Percentiles rank a stretch among this genome's conserved stretches.
These are phyloP conservation scores for Listrodromus nycthemerus DNA, from an alignment of 2,888 invertebrate species.

Conservation along the genomic window DNA sequence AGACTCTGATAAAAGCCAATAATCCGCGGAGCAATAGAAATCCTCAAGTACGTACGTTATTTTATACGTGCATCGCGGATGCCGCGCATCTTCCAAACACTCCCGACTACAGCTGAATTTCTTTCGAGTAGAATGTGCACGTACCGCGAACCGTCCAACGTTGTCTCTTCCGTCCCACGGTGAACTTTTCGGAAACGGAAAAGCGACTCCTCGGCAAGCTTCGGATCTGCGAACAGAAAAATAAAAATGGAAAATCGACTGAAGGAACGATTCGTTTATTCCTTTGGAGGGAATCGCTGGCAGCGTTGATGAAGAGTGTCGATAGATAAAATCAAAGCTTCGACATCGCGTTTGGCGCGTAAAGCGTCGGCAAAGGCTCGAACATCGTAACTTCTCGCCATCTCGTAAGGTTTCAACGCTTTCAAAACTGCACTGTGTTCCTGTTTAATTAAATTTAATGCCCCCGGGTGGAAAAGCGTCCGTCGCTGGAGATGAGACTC, in stretches of 20 bases:
- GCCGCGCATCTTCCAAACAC: conserved; percentile 28
- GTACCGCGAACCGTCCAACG: background rate
- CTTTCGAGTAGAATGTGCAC: conserved; percentile 11
- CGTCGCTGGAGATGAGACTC: background rate
- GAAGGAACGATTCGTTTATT: background rate
- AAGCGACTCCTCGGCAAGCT: conserved; percentile 7
- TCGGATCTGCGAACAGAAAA: background rate
- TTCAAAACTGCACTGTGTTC: too few species aligned
- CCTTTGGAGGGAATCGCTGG: background rate
- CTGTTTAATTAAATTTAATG: background rate
- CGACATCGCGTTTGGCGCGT: too few species aligned
- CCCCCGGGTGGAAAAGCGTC: background rate
- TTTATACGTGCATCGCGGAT: conserved; percentile 59
- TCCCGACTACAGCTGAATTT: background rate
- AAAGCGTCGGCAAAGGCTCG: too few species aligned
- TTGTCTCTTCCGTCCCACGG: conserved; percentile 13
- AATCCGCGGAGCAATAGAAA: conserved; percentile 78
- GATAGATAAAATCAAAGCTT: background rate
- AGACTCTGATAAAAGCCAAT: conserved; percentile 80
- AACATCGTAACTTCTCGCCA: too few species aligned
- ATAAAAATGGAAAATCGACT: background rate
- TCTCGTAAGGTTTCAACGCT: too few species aligned
- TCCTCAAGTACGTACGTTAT: conserved; percentile 64
- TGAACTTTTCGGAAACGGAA: conserved; percentile 9
- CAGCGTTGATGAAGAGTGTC: background rate